These are phyloP conservation scores for Trididemnum miniatum DNA, from an alignment of 23 tunicate species.

Conservation along the genomic window DNA sequence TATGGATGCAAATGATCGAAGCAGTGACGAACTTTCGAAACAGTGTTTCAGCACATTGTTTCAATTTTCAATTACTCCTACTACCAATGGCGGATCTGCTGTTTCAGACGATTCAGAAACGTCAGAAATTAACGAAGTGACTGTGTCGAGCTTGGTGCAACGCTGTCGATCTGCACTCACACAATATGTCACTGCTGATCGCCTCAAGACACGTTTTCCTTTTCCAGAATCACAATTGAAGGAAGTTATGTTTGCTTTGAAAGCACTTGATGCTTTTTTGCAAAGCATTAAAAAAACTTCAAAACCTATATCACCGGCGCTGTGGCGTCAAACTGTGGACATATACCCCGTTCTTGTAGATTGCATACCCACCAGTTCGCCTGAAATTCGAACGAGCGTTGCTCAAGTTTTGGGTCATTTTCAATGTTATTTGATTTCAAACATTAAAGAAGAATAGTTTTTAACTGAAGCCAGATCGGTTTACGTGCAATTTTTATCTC, in stretches of 20 bases:
- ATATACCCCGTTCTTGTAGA: slow-evolving; percentile 81
- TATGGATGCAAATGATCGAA: slow-evolving; percentile 43
- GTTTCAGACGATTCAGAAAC: slow-evolving; percentile 27
- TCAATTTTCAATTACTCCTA: slow-evolving; percentile 68
- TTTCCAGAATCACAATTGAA: slow-evolving; percentile 57
- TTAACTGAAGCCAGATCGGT: background rate
- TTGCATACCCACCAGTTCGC: slow-evolving; percentile 67
- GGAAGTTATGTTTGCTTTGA: slow-evolving; percentile 63
- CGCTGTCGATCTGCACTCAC: slow-evolving; percentile 60
- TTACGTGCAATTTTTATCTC: background rate
- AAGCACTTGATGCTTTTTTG: slow-evolving; percentile 70
- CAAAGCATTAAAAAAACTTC: slow-evolving; percentile 22
- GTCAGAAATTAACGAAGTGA: slow-evolving; percentile 60
- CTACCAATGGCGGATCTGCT: slow-evolving; percentile 28
- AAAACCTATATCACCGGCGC: slow-evolving; percentile 18
- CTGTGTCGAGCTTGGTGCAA: slow-evolving; percentile 65
- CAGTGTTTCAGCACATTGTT: slow-evolving; percentile 80
- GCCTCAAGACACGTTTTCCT: slow-evolving; percentile 76
- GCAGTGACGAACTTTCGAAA: slow-evolving; percentile 65
- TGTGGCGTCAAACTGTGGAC: slow-evolving; percentile 61
- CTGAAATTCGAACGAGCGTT: slow-evolving; percentile 74
- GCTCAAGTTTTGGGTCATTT: slow-evolving; percentile 62
- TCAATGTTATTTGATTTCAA: slow-evolving; percentile 36
- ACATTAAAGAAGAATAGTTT: background rate
- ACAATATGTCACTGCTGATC: slow-evolving; percentile 54